These are phyloP conservation scores for Tiliacea aurago DNA, from an alignment of 2,888 invertebrate genomes.

Conservation along the genomic window DNA sequence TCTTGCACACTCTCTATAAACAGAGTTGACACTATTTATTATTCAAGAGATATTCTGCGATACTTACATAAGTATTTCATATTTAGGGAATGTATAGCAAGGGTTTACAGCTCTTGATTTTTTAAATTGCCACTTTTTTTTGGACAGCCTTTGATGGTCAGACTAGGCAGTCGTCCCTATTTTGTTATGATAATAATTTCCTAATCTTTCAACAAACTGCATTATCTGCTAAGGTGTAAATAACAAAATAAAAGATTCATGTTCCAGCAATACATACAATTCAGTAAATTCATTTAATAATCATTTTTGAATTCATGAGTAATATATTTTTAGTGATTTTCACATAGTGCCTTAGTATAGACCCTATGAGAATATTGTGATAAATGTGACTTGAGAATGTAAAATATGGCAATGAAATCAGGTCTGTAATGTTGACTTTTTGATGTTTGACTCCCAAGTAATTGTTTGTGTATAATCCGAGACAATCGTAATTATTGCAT, in stretches of 20 bases:
- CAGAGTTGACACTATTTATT: too few relatives aligned
- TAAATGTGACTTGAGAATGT: constrained; percentile 60
- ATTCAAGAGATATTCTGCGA: too few relatives aligned
- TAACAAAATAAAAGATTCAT: constrained; percentile 38
- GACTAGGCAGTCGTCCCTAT: constrained; percentile 22
- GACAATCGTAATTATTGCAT: constrained; percentile 58
- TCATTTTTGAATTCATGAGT: constrained; percentile 37
- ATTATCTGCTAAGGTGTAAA: constrained; percentile 48
- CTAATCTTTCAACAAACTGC: background rate
- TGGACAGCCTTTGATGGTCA: too few relatives aligned
- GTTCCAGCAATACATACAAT: constrained; percentile 28
- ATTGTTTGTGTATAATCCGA: constrained; percentile 44
- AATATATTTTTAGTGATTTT: constrained; percentile 48
- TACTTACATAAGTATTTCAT: too few relatives aligned
- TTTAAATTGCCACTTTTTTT: too few relatives aligned
- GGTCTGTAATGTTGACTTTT: constrained; percentile 43
- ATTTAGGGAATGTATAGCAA: too few relatives aligned
- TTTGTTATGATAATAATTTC: constrained; percentile 12
- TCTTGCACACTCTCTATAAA: too few relatives aligned
- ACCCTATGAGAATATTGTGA: constrained; percentile 57
- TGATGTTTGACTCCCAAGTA: constrained; percentile 55
- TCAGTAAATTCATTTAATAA: constrained; percentile 7
- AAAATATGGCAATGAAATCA: constrained; percentile 61
- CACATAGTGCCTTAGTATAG: constrained; percentile 65
- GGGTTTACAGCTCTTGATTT: too few relatives aligned